phyloP scores from a whole-genome alignment of 2,888 invertebrate genomes.

The Agrotis exclamationis region DNA sequence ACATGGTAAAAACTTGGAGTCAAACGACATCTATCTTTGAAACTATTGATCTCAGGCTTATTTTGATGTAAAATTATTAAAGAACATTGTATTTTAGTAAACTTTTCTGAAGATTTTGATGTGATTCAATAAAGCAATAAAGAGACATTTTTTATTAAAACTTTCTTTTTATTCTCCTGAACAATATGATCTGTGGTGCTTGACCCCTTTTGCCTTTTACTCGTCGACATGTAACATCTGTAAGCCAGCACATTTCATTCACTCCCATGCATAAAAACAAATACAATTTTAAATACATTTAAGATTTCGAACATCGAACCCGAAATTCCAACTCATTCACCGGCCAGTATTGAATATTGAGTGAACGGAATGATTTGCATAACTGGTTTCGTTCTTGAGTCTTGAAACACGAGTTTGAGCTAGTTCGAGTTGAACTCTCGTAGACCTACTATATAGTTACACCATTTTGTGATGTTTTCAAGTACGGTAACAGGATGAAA shows the following conservation, averaged over 20 bases:
- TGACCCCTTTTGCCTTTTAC: no score
- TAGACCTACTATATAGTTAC: background rate
- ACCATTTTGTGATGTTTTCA: conserved; percentile 22
- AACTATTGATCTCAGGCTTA: no score
- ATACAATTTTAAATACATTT: conserved; percentile 43
- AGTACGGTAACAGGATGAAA: background rate
- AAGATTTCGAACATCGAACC: conserved; percentile 59
- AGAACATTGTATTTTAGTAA: no score
- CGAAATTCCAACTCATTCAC: conserved; percentile 64
- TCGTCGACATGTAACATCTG: no score
- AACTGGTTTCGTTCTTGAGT: conserved; percentile 58
- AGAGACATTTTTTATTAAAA: no score
- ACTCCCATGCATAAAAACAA: conserved; percentile 36
- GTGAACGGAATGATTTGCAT: conserved; percentile 64
- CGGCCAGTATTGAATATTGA: conserved; percentile 64
- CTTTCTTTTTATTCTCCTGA: no score
- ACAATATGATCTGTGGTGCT: no score
- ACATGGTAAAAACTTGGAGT: no score
- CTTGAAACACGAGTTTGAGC: conserved; percentile 36
- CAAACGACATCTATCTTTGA: no score
- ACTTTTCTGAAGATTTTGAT: no score
- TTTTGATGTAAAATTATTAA: no score
- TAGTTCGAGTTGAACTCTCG: conserved; percentile 21
- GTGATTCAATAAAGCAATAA: no score
- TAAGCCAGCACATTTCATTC: conserved; percentile 43